Conservation (phyloP, 2,888 invertebrate species). For the Leptogaster cylindrica region DNA sequence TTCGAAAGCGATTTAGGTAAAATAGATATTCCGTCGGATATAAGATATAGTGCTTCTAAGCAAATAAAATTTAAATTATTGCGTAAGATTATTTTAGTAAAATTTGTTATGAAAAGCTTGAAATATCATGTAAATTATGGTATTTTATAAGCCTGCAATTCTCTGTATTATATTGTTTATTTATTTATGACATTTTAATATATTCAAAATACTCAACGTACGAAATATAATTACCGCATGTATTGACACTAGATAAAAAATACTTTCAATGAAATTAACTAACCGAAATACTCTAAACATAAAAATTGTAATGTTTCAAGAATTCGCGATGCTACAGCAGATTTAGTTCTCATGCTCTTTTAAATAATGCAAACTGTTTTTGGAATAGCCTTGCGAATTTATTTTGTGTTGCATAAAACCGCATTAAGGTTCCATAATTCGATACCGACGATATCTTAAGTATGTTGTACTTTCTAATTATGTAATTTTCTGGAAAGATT, state of each 20-base stretch:
- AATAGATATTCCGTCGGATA: background rate
- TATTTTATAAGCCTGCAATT: slow-evolving; percentile 50
- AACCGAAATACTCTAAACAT: too few relatives aligned
- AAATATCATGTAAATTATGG: slow-evolving; percentile 55
- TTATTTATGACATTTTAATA: slow-evolving; percentile 30
- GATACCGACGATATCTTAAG: too few relatives aligned
- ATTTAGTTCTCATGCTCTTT: too few relatives aligned
- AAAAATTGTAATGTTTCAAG: too few relatives aligned
- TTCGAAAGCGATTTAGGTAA: slow-evolving; percentile 51
- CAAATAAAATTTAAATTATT: slow-evolving; percentile 6
- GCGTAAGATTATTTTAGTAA: slow-evolving; percentile 52
- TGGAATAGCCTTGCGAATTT: too few relatives aligned
- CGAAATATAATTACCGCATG: background rate
- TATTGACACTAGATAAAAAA: background rate
- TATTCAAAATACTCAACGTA: slow-evolving; percentile 16
- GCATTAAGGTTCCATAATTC: too few relatives aligned
- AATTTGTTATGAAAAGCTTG: slow-evolving; percentile 55
- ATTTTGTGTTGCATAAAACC: too few relatives aligned
- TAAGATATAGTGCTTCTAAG: slow-evolving; percentile 12
- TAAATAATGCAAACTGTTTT: too few relatives aligned
- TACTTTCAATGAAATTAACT: too few relatives aligned
- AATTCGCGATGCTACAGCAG: too few relatives aligned
- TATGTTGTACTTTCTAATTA: too few relatives aligned
- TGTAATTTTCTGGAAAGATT: too few relatives aligned
- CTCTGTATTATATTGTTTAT: slow-evolving; percentile 30